phyloP scores from a whole-genome alignment of 2,888 invertebrate genomes.

The Oscheius sp. region DNA sequence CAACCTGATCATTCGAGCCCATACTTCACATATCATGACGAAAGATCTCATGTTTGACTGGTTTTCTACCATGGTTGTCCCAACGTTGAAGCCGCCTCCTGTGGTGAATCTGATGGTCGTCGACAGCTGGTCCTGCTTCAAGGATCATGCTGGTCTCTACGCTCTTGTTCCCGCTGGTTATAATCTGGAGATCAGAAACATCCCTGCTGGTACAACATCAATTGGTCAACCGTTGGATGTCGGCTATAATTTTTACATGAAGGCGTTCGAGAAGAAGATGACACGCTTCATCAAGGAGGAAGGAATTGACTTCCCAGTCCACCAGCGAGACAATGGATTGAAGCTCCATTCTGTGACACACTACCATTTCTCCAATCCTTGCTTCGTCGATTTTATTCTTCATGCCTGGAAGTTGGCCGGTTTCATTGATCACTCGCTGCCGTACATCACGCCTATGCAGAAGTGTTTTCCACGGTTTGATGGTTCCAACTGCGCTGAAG shows the following conservation, averaged over 20 bases:
- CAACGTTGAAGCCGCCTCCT: background rate
- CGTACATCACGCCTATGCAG: background rate
- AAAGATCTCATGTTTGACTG: conserved; percentile 31
- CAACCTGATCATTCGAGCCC: conserved; percentile 31
- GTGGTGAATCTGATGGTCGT: conserved; percentile 28
- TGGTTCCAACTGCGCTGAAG: background rate
- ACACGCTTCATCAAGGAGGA: background rate
- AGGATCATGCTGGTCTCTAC: conserved; percentile 26
- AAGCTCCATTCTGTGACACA: conserved; percentile 3
- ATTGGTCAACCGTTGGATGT: conserved; percentile 42
- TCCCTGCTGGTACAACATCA: conserved; percentile 40
- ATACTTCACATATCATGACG: conserved; percentile 40
- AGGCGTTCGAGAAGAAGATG: conserved; percentile 20
- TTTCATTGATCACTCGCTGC: background rate
- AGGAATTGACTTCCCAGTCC: conserved; percentile 8
- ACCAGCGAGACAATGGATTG: conserved; percentile 2
- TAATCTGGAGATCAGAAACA: background rate
- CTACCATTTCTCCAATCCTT: conserved; percentile 16
- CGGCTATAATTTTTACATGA: conserved; percentile 31
- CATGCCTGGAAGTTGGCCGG: conserved; percentile 12
- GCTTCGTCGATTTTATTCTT: background rate
- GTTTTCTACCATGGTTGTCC: conserved; percentile 19
- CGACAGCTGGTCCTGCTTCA: conserved; percentile 38
- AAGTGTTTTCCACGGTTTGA: background rate
- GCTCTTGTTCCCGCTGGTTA: conserved; percentile 19